Conservation (phyloP, 2,113 vertebrate genomes). For the Neopipo cinnamomea region DNA sequence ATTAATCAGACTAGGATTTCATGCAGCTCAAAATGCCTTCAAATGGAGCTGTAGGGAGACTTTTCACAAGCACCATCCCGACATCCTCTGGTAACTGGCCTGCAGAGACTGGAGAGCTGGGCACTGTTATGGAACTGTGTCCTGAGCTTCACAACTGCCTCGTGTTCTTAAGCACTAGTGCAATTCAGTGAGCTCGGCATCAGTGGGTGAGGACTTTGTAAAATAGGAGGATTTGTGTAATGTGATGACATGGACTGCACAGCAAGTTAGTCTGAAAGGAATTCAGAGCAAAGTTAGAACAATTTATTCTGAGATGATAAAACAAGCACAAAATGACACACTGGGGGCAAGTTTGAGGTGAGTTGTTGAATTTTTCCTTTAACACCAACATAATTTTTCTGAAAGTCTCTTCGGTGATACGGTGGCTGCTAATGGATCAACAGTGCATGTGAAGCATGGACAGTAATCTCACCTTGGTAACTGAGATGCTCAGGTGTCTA, state of each 20-base stretch:
- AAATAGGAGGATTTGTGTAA: neutral
- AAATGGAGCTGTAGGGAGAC: neutral
- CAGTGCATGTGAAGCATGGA: neutral
- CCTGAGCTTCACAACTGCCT: neutral
- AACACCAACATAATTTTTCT: neutral
- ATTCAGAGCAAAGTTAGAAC: neutral
- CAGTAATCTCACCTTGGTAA: neutral
- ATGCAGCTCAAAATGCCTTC: neutral
- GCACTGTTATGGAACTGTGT: fast-evolving
- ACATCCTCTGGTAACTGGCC: neutral
- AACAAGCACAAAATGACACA: neutral
- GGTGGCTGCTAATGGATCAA: neutral
- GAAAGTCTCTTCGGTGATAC: neutral
- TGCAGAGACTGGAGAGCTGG: neutral
- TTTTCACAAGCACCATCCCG: neutral
- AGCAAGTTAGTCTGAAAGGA: neutral
- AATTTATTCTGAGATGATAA: neutral
- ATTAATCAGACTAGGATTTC: neutral
- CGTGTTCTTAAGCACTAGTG: fast-evolving
- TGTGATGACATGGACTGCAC: neutral
- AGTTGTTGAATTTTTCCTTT: neutral
- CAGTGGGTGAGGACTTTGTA: fast-evolving
- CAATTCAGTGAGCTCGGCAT: neutral
- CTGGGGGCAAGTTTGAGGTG: neutral
- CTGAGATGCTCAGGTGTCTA: neutral